These are phyloP conservation scores for Thereva unica DNA, from an alignment of 2,888 invertebrate species.

Conservation along the genomic window DNA sequence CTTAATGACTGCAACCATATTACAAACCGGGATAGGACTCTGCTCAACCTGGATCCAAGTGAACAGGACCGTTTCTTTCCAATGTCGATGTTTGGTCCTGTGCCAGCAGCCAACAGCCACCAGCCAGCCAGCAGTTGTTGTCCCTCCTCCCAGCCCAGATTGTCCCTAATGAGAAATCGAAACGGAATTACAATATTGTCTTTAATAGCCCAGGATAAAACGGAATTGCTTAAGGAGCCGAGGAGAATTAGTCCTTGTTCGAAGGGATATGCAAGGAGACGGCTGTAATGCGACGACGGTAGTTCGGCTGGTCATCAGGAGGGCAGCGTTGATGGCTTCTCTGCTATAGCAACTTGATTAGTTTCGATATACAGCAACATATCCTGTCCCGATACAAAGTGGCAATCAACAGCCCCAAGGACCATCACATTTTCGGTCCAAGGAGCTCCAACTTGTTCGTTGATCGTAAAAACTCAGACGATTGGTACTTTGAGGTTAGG, in stretches of 20 bases:
- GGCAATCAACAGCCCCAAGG: slow-evolving; percentile 25
- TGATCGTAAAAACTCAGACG: slow-evolving; percentile 35
- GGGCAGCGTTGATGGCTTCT: slow-evolving; percentile 31
- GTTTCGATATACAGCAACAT: slow-evolving; percentile 36
- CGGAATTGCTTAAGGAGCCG: slow-evolving; percentile 37
- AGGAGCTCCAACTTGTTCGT: slow-evolving; percentile 25
- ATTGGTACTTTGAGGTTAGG: slow-evolving; percentile 38
- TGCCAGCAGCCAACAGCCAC: slow-evolving; percentile 10
- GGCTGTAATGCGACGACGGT: slow-evolving; percentile 29
- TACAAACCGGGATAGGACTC: slow-evolving; percentile 33
- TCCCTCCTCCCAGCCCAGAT: not conserved
- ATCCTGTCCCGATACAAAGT: slow-evolving; percentile 24
- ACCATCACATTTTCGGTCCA: slow-evolving; percentile 26
- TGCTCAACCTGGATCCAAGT: slow-evolving; percentile 25
- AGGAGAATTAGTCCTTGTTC: slow-evolving; percentile 20
- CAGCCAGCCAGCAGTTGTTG: not conserved
- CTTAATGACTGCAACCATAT: slow-evolving; percentile 40
- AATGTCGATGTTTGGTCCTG: slow-evolving; percentile 29
- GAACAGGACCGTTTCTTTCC: not conserved
- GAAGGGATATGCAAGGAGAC: slow-evolving; percentile 7
- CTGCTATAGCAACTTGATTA: slow-evolving; percentile 39
- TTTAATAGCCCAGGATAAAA: slow-evolving; percentile 38
- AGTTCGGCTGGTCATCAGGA: slow-evolving; percentile 34
- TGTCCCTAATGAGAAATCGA: slow-evolving; percentile 43
- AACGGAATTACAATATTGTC: slow-evolving; percentile 41